phyloP scores from a whole-genome alignment of 2,113 vertebrate genomes.

The Morone saxatilis region DNA sequence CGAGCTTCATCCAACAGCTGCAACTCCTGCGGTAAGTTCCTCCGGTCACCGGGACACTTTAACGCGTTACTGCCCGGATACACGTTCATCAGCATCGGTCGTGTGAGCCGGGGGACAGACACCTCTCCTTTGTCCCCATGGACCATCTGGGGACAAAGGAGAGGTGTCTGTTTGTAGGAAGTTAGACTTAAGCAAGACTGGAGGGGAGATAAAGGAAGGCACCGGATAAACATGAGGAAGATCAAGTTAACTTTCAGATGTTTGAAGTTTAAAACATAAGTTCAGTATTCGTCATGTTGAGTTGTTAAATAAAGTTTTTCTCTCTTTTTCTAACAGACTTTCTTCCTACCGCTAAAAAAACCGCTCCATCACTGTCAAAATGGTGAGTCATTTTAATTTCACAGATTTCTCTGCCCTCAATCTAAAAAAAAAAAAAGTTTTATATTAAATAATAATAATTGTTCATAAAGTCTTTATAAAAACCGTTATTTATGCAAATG shows the following conservation, averaged over 20 bases:
- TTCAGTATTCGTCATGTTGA: no score
- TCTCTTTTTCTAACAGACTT: slow-evolving; percentile 41
- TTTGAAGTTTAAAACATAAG: background rate
- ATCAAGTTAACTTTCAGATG: background rate
- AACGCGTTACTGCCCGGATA: no score
- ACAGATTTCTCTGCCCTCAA: background rate
- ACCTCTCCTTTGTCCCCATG: no score
- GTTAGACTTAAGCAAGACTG: background rate
- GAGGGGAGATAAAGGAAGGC: background rate
- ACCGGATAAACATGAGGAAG: no score
- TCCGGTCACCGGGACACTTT: no score
- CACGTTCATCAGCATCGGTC: background rate
- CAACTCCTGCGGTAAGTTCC: slow-evolving; percentile 61
- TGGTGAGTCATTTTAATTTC: slow-evolving; percentile 71
- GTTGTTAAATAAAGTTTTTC: background rate
- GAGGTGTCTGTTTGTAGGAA: background rate
- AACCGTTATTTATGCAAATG: slow-evolving; percentile 77
- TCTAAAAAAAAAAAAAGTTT: background rate
- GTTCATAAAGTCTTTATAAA: background rate
- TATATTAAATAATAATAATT: fast-evolving
- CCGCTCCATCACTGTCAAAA: slow-evolving; percentile 44
- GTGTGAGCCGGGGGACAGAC: slow-evolving; percentile 33
- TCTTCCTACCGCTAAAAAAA: background rate
- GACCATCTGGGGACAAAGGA: slow-evolving; percentile 19
- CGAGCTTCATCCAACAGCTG: slow-evolving; percentile 36